These are phyloP conservation scores for Aphis craccivora DNA, from an alignment of 1,140 invertebrate species.

Conservation along the genomic window DNA sequence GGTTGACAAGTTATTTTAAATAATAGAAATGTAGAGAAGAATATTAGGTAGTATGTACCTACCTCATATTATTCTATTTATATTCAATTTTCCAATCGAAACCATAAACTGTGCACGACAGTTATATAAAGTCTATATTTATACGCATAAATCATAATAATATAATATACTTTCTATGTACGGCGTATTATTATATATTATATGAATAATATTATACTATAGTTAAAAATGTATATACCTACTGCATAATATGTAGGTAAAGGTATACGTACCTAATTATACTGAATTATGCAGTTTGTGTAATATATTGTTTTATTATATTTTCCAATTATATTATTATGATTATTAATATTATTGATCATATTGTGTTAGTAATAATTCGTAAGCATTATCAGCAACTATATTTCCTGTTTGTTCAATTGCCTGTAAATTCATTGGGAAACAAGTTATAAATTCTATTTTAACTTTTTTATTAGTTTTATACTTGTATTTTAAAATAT, in stretches of 20 bases:
- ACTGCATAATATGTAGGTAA: not conserved
- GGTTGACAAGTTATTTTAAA: not conserved
- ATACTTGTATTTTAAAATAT: not conserved
- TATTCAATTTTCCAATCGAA: not conserved
- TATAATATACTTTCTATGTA: not conserved
- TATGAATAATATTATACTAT: not conserved
- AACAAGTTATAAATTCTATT: slow-evolving; percentile 10
- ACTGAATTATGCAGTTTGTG: not conserved
- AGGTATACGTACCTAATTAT: not conserved
- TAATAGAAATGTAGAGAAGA: not conserved
- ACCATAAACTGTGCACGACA: not conserved
- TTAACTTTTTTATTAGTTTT: not conserved
- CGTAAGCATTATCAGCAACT: slow-evolving; percentile 20
- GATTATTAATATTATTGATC: slow-evolving; percentile 2
- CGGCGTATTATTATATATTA: not conserved
- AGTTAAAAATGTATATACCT: not conserved
- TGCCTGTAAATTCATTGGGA: not conserved
- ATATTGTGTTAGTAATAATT: slow-evolving; percentile 21
- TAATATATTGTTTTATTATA: not conserved
- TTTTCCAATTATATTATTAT: not conserved
- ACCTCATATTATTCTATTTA: slow-evolving; percentile 6
- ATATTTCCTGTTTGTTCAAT: slow-evolving; percentile 47
- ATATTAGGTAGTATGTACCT: not conserved
- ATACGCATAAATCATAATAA: not conserved
- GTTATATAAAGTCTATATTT: not conserved